Percentiles rank a stretch among this genome's conserved stretches.
phyloP scores from a whole-genome alignment of 2,797 vertebrate genomes.

The Cheirogaleus major region DNA sequence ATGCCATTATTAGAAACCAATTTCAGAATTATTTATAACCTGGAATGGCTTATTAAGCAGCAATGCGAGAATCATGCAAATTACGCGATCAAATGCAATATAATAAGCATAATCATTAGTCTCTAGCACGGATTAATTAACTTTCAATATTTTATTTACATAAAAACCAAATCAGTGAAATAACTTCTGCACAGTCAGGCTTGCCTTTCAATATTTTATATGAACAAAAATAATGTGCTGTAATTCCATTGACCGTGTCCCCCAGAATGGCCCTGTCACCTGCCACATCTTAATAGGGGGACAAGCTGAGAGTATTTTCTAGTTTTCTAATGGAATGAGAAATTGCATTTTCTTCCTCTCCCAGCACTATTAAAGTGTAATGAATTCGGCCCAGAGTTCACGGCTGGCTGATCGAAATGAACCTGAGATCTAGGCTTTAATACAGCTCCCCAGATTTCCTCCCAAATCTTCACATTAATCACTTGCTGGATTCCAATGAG shows the following conservation, averaged over 20 bases:
- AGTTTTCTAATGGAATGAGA: slow-evolving; percentile 96
- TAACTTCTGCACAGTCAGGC: slow-evolving; percentile 90
- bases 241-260: slow-evolving; percentile 88
- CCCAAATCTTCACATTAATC: slow-evolving; percentile 98
- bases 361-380: slow-evolving; percentile 94
- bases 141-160: slow-evolving; percentile 93
- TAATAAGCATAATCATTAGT: slow-evolving; percentile 95
- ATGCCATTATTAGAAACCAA: slow-evolving; percentile 93
- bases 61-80: slow-evolving; percentile 96
- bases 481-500: slow-evolving; percentile 90
- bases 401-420: slow-evolving; percentile 96
- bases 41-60: slow-evolving; percentile 94
- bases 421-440: slow-evolving; percentile 94
- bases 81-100: slow-evolving; percentile 92
- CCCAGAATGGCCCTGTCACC: slow-evolving; percentile 93
- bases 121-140: slow-evolving; percentile 90
- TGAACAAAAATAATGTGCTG: slow-evolving; percentile 90
- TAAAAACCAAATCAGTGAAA: slow-evolving; percentile 95
- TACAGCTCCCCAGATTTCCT: slow-evolving; percentile 93
- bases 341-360: slow-evolving; percentile 95
- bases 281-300: slow-evolving; percentile 95
- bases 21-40: slow-evolving; percentile 94
- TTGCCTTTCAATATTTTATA: slow-evolving; percentile 91
- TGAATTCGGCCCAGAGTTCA: slow-evolving; percentile 97
- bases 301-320: slow-evolving; percentile 94